phyloP scores from a whole-genome alignment of 2,888 invertebrate genomes.

The Agriopis leucophaearia region DNA sequence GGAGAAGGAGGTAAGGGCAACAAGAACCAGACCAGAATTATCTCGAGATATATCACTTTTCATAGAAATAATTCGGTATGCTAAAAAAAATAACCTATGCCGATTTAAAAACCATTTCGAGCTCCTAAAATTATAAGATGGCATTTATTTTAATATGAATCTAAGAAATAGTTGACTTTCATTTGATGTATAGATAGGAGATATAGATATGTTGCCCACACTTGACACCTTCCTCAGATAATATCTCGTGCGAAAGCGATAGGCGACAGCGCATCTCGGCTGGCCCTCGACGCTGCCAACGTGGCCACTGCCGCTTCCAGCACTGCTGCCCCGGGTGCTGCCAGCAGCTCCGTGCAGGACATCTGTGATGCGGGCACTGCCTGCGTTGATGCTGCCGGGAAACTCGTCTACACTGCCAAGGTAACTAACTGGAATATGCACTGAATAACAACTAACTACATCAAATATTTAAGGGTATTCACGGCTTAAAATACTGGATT shows the following conservation, averaged over 20 bases:
- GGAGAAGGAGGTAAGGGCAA: constrained; percentile 61
- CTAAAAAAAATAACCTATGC: no score
- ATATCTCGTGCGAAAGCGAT: constrained; percentile 61
- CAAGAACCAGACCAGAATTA: not conserved
- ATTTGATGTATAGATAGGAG: no score
- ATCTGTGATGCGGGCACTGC: constrained; percentile 53
- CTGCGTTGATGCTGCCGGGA: constrained; percentile 59
- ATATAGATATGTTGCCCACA: no score
- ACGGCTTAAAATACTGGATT: no score
- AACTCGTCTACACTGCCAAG: constrained; percentile 66
- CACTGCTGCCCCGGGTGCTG: constrained; percentile 22
- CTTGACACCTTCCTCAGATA: constrained; percentile 50
- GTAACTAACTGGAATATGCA: constrained; percentile 46
- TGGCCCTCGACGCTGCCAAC: constrained; percentile 51
- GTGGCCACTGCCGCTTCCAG: constrained; percentile 29
- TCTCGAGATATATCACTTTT: no score
- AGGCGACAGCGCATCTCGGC: constrained; percentile 62
- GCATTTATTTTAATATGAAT: no score
- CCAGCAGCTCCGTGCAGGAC: constrained; percentile 31
- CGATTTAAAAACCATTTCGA: no score
- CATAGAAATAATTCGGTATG: no score
- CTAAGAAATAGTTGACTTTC: no score
- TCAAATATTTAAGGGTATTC: no score
- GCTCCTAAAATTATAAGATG: no score
- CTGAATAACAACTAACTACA: no score